These are phyloP conservation scores for Prochilodus magdalenae DNA, from an alignment of 2,113 vertebrate genomes.

Conservation along the genomic window DNA sequence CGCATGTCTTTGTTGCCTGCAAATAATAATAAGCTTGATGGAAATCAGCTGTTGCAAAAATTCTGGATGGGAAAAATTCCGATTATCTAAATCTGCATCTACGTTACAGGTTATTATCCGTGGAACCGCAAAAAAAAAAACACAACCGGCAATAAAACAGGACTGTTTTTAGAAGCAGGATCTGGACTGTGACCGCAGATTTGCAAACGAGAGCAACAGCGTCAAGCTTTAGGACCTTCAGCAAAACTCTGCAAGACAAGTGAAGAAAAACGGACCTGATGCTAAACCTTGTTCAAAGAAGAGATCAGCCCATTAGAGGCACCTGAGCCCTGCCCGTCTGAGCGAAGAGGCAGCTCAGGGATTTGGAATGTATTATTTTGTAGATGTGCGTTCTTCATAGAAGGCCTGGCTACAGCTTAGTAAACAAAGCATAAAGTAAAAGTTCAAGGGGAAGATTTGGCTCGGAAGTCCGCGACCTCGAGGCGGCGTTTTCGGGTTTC, in stretches of 20 bases:
- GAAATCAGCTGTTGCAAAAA: neutral
- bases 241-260: too few relatives aligned
- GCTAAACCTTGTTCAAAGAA: neutral
- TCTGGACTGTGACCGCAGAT: too few relatives aligned
- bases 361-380: constrained; percentile 81
- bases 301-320: too few relatives aligned
- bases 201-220: too few relatives aligned
- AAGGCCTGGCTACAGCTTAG: constrained; percentile 70
- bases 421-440: constrained; percentile 48
- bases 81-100: neutral
- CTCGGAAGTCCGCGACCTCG: constrained; percentile 39
- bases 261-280: neutral
- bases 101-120: too few relatives aligned
- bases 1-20: constrained; percentile 25
- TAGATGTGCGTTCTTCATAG: constrained; percentile 72
- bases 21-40: constrained; percentile 9
- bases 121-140: too few relatives aligned
- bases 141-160: too few relatives aligned
- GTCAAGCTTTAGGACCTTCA: too few relatives aligned
- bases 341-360: constrained; percentile 61
- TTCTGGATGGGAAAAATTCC: constrained; percentile 9
- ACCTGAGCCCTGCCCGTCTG: constrained; percentile 65
- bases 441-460: constrained; percentile 19
- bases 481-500: constrained; percentile 25
- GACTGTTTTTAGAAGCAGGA: too few relatives aligned